Percentiles rank a stretch among this genome's conserved stretches.
Evolutionary conservation across 2,888 invertebrate genomes (phyloP).

Genomic region (Acleris holmiana): DNA sequence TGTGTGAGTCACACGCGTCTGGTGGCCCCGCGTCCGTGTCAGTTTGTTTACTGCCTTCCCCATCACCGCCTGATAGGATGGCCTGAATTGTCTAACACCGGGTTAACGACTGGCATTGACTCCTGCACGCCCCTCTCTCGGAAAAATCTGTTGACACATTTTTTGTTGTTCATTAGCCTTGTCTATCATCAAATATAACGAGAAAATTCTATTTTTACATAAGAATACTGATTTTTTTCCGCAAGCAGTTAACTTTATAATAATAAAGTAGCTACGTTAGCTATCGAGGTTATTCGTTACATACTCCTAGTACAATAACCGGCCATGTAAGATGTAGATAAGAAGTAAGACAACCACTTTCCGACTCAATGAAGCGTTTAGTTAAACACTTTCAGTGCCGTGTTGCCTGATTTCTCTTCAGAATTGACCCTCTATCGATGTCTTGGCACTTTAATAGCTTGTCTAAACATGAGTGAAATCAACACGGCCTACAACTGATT

Average conservation of each 20-base stretch:
- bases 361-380: constrained; percentile 61
- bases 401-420: too few species aligned
- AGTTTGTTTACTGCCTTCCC: constrained; percentile 58
- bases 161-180: constrained; percentile 45
- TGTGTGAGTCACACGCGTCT: constrained; percentile 63
- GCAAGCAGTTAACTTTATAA: not conserved
- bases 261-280: not conserved
- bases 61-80: constrained; percentile 63
- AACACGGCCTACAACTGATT: constrained; percentile 17
- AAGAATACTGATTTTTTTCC: constrained; percentile 2
- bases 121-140: constrained; percentile 54
- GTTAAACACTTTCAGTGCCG: constrained; percentile 35
- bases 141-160: constrained; percentile 62
- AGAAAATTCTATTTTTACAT: constrained; percentile 12
- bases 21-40: constrained; percentile 49
- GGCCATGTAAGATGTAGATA: constrained; percentile 17
- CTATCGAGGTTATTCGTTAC: constrained; percentile 24
- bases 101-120: constrained; percentile 76
- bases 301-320: constrained; percentile 5
- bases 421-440: too few species aligned
- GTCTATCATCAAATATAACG: constrained; percentile 41
- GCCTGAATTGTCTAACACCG: constrained; percentile 68
- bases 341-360: constrained; percentile 51
- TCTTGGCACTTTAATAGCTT: constrained; percentile 35
- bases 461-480: constrained; percentile 24